phyloP scores from a whole-genome alignment of 2,888 invertebrate genomes.

The Drosophila conformis region DNA sequence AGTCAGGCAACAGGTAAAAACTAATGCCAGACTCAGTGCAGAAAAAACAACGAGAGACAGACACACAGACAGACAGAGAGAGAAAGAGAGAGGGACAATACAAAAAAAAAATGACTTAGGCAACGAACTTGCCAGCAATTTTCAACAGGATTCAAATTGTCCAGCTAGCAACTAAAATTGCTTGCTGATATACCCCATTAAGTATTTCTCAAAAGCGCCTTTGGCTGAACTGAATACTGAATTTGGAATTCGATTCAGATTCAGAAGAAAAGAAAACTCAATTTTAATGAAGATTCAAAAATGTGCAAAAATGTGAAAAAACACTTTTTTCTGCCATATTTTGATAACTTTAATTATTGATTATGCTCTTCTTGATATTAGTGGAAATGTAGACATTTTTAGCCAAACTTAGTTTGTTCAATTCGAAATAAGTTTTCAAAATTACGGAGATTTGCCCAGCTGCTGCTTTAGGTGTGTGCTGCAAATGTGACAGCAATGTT shows the following conservation, averaged over 20 bases:
- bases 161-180: slow-evolving; percentile 18
- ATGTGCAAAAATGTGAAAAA: neutral
- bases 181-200: slow-evolving; percentile 28
- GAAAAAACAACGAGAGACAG: slow-evolving; percentile 6
- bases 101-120: slow-evolving; percentile 50
- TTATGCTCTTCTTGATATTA: neutral
- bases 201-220: slow-evolving; percentile 3
- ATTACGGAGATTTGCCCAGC: neutral
- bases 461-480: neutral
- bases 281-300: neutral
- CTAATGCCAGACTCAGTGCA: slow-evolving; percentile 59
- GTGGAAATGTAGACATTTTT: no score
- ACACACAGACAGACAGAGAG: neutral
- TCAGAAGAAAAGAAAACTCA: neutral
- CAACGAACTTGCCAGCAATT: slow-evolving; percentile 45
- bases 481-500: neutral
- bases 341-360: neutral
- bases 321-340: neutral
- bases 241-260: neutral
- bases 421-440: neutral
- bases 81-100: neutral
- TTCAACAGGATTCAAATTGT: slow-evolving; percentile 43
- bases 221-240: neutral
- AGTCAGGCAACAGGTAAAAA: slow-evolving; percentile 64
- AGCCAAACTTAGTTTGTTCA: no score